These are phyloP conservation scores for Dinocampus coccinellae DNA, from an alignment of 2,888 invertebrate species.

Conservation along the genomic window DNA sequence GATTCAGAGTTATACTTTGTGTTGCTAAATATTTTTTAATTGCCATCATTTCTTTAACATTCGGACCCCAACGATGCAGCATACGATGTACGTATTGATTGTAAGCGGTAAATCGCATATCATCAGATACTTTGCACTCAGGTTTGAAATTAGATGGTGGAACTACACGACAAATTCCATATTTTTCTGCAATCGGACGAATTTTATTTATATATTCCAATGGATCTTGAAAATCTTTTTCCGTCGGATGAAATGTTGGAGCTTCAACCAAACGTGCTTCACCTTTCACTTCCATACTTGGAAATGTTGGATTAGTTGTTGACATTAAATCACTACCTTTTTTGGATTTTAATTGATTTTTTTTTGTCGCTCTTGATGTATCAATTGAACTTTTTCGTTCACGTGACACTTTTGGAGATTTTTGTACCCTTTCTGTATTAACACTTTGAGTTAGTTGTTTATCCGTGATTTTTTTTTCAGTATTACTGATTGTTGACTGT, in stretches of 20 bases:
- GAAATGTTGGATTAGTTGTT: slow-evolving; percentile 57
- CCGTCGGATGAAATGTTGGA: slow-evolving; percentile 84
- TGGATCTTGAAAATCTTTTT: slow-evolving; percentile 88
- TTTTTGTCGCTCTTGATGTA: slow-evolving; percentile 52
- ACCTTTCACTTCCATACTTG: slow-evolving; percentile 51
- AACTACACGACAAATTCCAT: slow-evolving; percentile 89
- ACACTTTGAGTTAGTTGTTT: not conserved
- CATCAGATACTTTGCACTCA: slow-evolving; percentile 86
- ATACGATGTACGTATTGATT: slow-evolving; percentile 93
- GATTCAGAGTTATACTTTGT: slow-evolving; percentile 80
- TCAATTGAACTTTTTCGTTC: slow-evolving; percentile 58
- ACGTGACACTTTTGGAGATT: slow-evolving; percentile 53
- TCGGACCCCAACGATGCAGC: slow-evolving; percentile 90
- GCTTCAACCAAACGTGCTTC: slow-evolving; percentile 78
- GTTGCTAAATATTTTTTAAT: slow-evolving; percentile 85
- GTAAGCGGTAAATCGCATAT: slow-evolving; percentile 87
- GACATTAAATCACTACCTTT: slow-evolving; percentile 42
- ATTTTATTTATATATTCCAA: slow-evolving; percentile 87
- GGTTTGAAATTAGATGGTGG: slow-evolving; percentile 86
- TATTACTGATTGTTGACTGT: slow-evolving; percentile 31
- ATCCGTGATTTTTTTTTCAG: not conserved
- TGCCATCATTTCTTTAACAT: slow-evolving; percentile 85
- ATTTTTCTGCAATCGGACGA: slow-evolving; percentile 80
- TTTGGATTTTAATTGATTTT: slow-evolving; percentile 42
- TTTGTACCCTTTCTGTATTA: slow-evolving; percentile 48